phyloP scores from a whole-genome alignment of 2,888 invertebrate species.

The Brachypterus glaber region DNA sequence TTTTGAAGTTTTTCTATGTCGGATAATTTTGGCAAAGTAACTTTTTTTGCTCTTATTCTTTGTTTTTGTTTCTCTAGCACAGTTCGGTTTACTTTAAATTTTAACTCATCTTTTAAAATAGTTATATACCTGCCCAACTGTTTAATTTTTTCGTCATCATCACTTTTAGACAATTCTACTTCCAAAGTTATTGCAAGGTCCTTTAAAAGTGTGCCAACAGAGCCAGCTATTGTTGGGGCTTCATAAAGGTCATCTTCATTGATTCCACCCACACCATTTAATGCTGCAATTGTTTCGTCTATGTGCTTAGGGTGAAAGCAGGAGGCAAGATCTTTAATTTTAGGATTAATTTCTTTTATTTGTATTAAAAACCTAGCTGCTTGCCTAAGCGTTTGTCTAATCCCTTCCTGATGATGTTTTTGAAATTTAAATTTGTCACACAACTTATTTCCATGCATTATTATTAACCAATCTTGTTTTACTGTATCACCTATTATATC shows the following conservation, averaged over 20 bases:
- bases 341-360: slow-evolving; percentile 1
- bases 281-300: slow-evolving; percentile 4
- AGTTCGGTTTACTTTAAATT: too few relatives aligned
- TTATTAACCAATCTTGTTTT: slow-evolving; percentile 7
- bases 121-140: neutral
- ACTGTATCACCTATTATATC: neutral
- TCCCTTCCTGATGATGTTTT: slow-evolving; percentile 5
- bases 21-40: slow-evolving; percentile 7
- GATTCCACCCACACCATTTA: slow-evolving; percentile 5
- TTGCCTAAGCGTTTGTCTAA: slow-evolving; percentile 7
- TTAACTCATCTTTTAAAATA: too few relatives aligned
- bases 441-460: slow-evolving; percentile 5
- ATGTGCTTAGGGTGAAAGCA: slow-evolving; percentile 3
- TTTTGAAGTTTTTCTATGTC: slow-evolving; percentile 11
- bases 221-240: slow-evolving; percentile 6
- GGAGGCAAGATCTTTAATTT: slow-evolving; percentile 6
- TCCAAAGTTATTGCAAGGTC: slow-evolving; percentile 4
- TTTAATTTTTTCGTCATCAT: neutral
- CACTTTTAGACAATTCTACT: neutral
- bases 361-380: slow-evolving; percentile 9
- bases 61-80: slow-evolving; percentile 9
- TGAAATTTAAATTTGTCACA: neutral
- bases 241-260: slow-evolving; percentile 7
- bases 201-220: slow-evolving; percentile 4
- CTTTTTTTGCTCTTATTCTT: too few relatives aligned